Conservation (phyloP, 2,888 invertebrate species). For the Arrhopalites spinosus region DNA sequence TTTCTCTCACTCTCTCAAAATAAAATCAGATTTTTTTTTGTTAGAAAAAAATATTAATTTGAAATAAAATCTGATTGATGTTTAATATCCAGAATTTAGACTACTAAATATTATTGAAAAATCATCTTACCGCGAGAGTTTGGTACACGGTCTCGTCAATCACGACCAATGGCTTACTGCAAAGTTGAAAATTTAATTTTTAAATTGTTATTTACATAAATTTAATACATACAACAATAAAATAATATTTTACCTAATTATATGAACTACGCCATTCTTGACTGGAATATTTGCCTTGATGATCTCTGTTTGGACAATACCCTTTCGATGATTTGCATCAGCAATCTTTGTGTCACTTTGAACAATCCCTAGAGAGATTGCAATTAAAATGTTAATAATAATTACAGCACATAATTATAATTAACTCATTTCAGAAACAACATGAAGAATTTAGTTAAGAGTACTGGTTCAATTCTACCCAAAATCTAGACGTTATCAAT, state of each 20-base stretch:
- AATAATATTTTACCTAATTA: constrained; percentile 71
- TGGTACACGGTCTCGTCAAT: constrained; percentile 85
- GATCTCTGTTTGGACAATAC: constrained; percentile 85
- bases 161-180: constrained; percentile 80
- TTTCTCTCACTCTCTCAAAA: too few species aligned
- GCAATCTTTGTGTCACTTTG: constrained; percentile 82
- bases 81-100: neutral
- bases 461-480: neutral
- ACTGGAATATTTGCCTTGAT: constrained; percentile 89
- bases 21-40: too few species aligned
- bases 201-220: too few species aligned
- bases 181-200: too few species aligned
- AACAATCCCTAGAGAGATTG: constrained; percentile 71
- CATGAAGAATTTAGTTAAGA: neutral
- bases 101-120: neutral
- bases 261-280: constrained; percentile 88
- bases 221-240: too few species aligned
- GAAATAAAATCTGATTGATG: neutral
- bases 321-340: constrained; percentile 76
- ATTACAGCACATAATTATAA: neutral
- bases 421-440: neutral
- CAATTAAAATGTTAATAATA: neutral
- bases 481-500: neutral
- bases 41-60: too few species aligned
- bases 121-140: constrained; percentile 76